Percentiles rank a stretch among this genome's conserved stretches.
phyloP scores from a whole-genome alignment of 2,888 invertebrate genomes.

The Orchestes rusci region DNA sequence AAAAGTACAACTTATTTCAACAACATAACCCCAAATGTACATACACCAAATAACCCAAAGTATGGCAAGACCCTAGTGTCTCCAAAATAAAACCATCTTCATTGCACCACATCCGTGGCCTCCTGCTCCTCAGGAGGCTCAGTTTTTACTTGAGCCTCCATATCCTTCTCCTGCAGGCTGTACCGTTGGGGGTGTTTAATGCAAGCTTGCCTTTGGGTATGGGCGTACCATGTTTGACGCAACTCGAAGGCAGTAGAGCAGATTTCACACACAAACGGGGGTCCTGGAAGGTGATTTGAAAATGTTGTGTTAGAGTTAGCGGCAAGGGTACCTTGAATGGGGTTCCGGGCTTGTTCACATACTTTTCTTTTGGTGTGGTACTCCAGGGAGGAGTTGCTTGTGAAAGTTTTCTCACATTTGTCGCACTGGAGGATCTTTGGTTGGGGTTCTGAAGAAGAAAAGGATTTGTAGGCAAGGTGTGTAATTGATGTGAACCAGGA shows the following conservation, averaged over 20 bases:
- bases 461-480: too few relatives aligned
- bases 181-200: conserved; percentile 23
- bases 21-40: too few relatives aligned
- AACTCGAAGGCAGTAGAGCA: conserved; percentile 20
- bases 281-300: conserved; percentile 10
- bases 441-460: conserved; percentile 14
- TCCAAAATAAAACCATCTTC: too few relatives aligned
- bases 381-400: conserved; percentile 21
- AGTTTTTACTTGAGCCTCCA: conserved; percentile 20
- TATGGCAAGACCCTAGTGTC: too few relatives aligned
- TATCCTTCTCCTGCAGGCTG: conserved; percentile 3
- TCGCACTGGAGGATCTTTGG: conserved; percentile 22
- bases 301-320: not conserved
- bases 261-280: conserved; percentile 22
- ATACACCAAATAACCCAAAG: too few relatives aligned
- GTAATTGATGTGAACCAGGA: too few relatives aligned
- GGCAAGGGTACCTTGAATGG: conserved; percentile 12
- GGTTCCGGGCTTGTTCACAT: conserved; percentile 16
- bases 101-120: too few relatives aligned
- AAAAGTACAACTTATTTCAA: too few relatives aligned
- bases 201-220: conserved; percentile 21
- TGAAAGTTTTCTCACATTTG: conserved; percentile 22
- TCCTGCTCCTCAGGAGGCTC: too few relatives aligned
- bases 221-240: conserved; percentile 22
- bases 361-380: conserved; percentile 22